A percentile compares a stretch with the other conserved stretches of the same genome.
Conservation (phyloP, 2,888 invertebrate genomes). For the Therioaphis trifolii region DNA sequence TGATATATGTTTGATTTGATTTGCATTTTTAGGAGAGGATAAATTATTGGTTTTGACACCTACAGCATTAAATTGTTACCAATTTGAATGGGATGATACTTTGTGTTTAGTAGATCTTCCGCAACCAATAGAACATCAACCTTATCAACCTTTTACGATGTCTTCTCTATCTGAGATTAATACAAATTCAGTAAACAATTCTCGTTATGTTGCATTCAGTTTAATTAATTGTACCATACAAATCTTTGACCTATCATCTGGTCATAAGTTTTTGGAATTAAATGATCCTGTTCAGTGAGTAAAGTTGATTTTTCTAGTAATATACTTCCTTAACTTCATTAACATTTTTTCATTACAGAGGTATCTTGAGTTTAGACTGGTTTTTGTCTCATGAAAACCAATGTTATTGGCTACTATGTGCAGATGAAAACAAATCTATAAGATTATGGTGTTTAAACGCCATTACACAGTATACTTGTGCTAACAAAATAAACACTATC, state of each 20-base stretch:
- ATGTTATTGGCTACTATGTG: slow-evolving; percentile 58
- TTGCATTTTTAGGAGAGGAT: slow-evolving; percentile 22
- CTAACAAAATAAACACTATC: not conserved
- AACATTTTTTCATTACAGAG: too few species aligned
- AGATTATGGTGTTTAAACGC: slow-evolving; percentile 60
- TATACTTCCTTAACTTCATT: too few species aligned
- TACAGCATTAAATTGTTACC: not conserved
- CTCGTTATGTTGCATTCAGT: slow-evolving; percentile 28
- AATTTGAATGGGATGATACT: slow-evolving; percentile 17
- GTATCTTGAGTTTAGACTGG: slow-evolving; percentile 45
- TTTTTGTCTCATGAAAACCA: slow-evolving; percentile 36
- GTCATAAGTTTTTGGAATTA: slow-evolving; percentile 38
- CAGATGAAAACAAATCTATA: slow-evolving; percentile 56
- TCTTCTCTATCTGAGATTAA: slow-evolving; percentile 18
- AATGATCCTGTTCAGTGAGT: slow-evolving; percentile 45
- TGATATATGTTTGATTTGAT: not conserved
- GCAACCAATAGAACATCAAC: not conserved
- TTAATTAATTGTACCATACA: slow-evolving; percentile 45
- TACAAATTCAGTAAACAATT: slow-evolving; percentile 10
- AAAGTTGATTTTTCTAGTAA: slow-evolving; percentile 10
- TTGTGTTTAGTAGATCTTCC: not conserved
- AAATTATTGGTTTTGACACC: slow-evolving; percentile 35
- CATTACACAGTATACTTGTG: slow-evolving; percentile 27
- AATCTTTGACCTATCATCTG: slow-evolving; percentile 38
- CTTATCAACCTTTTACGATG: not conserved